phyloP scores from a whole-genome alignment of 2,888 invertebrate genomes.

The Psylliodes chrysocephalus region DNA sequence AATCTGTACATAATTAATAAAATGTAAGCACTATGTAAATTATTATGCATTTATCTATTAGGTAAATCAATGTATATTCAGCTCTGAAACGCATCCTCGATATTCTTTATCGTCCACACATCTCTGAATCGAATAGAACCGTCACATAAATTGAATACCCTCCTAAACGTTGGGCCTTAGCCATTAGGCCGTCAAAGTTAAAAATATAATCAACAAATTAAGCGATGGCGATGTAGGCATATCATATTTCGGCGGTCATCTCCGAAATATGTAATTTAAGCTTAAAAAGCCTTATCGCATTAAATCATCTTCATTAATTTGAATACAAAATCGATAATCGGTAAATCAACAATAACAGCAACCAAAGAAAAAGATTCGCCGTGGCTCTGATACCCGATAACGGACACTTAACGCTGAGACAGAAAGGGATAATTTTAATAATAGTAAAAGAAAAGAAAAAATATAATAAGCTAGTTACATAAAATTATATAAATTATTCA shows the following conservation, averaged over 20 bases:
- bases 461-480: too few relatives aligned
- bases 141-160: not conserved
- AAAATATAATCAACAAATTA: slow-evolving; percentile 25
- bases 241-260: slow-evolving; percentile 25
- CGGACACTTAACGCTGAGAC: too few relatives aligned
- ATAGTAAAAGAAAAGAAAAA: too few relatives aligned
- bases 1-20: too few relatives aligned
- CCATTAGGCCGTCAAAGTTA: slow-evolving; percentile 20
- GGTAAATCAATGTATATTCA: too few relatives aligned
- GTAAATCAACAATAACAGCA: slow-evolving; percentile 30
- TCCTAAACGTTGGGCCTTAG: slow-evolving; percentile 1
- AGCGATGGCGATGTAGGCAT: slow-evolving; percentile 23
- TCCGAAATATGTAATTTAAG: slow-evolving; percentile 24
- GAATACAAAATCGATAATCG: slow-evolving; percentile 41
- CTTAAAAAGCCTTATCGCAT: slow-evolving; percentile 30
- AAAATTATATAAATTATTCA: too few relatives aligned
- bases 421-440: too few relatives aligned
- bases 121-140: not conserved
- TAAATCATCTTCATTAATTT: slow-evolving; percentile 41
- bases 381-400: not conserved
- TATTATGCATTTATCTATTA: too few relatives aligned
- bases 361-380: not conserved
- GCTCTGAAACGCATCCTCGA: not conserved
- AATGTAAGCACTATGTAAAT: too few relatives aligned
- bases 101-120: not conserved